phyloP scores from a whole-genome alignment of 2,797 vertebrate species.

The Paratrypauchen microcephalus region DNA sequence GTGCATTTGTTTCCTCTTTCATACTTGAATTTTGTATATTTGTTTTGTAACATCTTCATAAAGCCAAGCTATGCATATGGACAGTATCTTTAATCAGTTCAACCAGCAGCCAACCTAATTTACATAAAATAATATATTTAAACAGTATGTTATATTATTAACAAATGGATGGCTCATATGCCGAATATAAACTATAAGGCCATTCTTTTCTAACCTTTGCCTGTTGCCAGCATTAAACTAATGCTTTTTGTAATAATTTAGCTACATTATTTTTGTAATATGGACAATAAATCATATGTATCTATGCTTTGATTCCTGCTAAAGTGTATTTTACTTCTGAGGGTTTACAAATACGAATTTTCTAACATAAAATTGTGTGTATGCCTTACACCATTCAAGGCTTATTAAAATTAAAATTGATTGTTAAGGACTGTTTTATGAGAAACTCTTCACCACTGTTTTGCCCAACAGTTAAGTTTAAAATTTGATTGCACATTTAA shows the following conservation, averaged over 20 bases:
- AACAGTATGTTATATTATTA: not conserved
- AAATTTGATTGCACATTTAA: not conserved
- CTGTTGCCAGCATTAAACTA: not conserved
- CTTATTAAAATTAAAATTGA: not conserved
- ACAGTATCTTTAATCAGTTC: not conserved
- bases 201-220: not conserved
- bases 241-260: conserved; percentile 2
- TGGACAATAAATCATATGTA: not conserved
- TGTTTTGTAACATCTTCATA: not conserved
- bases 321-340: not conserved
- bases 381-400: conserved; percentile 13
- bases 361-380: not conserved
- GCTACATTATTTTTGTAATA: conserved; percentile 2
- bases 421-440: too few species aligned
- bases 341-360: not conserved
- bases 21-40: not conserved
- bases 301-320: not conserved
- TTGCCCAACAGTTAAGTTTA: too few species aligned
- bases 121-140: not conserved
- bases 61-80: not conserved
- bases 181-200: not conserved
- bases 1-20: not conserved
- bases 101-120: not conserved
- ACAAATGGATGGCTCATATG: not conserved
- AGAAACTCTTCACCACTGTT: too few species aligned